phyloP scores from a whole-genome alignment of 2,888 invertebrate species.

The Drosophila conformis region DNA sequence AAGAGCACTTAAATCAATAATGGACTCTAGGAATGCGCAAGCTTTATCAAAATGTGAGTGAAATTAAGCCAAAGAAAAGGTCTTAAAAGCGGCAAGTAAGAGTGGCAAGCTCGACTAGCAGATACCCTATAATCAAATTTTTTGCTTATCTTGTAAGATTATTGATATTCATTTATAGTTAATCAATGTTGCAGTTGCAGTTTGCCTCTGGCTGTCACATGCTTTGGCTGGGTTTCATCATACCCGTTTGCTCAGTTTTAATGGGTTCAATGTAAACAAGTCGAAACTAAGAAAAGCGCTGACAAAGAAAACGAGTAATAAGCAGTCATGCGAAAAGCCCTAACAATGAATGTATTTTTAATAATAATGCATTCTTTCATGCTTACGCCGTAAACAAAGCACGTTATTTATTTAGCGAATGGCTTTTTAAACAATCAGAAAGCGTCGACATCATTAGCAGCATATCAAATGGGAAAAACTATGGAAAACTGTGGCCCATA shows the following conservation, averaged over 20 bases:
- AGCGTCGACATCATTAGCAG: not conserved
- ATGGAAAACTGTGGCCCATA: too few relatives aligned
- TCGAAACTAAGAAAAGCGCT: not conserved
- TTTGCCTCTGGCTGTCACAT: not conserved
- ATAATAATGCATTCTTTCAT: not conserved
- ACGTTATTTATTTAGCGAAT: not conserved
- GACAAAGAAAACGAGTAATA: not conserved
- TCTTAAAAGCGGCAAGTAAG: not conserved
- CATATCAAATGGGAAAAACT: too few relatives aligned
- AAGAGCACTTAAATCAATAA: conserved; percentile 61
- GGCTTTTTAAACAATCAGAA: not conserved
- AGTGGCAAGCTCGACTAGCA: not conserved
- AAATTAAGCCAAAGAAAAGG: conserved; percentile 3
- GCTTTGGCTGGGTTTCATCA: rapidly evolving
- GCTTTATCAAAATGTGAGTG: conserved; percentile 12
- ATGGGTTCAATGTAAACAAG: not conserved
- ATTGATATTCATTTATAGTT: not conserved
- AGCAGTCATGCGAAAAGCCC: not conserved
- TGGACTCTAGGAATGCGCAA: conserved; percentile 17
- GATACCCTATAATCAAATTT: not conserved
- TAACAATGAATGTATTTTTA: not conserved
- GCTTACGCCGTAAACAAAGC: not conserved
- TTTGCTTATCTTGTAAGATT: too few relatives aligned
- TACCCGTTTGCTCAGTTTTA: not conserved
- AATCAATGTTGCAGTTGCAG: not conserved